These are phyloP conservation scores for Serinus canaria DNA, from an alignment of 2,113 vertebrate genomes.

Conservation along the genomic window DNA sequence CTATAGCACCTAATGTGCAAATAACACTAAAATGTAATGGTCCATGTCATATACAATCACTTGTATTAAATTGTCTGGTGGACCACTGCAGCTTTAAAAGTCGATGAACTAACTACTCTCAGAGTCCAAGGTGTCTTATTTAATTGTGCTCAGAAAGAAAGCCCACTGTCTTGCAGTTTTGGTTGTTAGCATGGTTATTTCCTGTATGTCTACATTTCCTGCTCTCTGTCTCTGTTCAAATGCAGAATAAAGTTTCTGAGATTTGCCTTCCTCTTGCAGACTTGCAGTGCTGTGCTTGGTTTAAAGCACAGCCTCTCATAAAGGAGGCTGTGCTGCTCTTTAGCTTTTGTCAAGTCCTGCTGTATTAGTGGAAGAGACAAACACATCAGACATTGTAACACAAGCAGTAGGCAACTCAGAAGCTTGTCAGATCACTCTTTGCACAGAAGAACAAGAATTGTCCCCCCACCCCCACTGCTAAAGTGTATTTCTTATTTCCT, in stretches of 20 bases:
- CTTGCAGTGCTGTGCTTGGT: not conserved
- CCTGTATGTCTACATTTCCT: not conserved
- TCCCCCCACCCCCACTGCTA: rapidly evolving
- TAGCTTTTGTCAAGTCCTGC: not conserved
- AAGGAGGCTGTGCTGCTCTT: not conserved
- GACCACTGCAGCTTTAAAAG: not conserved
- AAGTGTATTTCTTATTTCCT: not conserved
- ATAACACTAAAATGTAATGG: conserved; percentile 5
- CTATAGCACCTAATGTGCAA: not conserved
- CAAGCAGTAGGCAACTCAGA: not conserved
- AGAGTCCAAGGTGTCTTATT: not conserved
- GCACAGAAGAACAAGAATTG: not conserved
- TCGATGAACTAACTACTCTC: not conserved
- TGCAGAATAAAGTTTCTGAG: not conserved
- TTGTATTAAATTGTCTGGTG: not conserved
- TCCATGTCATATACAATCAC: not conserved
- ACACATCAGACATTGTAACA: not conserved
- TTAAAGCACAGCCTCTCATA: not conserved
- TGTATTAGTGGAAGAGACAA: not conserved
- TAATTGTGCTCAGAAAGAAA: not conserved
- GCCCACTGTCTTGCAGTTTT: not conserved
- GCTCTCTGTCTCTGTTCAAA: not conserved
- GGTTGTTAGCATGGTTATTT: not conserved
- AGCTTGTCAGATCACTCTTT: not conserved
- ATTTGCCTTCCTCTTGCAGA: not conserved